These are phyloP conservation scores for Daktulosphaira vitifoliae DNA, from an alignment of 1,140 invertebrate genomes.

Conservation along the genomic window DNA sequence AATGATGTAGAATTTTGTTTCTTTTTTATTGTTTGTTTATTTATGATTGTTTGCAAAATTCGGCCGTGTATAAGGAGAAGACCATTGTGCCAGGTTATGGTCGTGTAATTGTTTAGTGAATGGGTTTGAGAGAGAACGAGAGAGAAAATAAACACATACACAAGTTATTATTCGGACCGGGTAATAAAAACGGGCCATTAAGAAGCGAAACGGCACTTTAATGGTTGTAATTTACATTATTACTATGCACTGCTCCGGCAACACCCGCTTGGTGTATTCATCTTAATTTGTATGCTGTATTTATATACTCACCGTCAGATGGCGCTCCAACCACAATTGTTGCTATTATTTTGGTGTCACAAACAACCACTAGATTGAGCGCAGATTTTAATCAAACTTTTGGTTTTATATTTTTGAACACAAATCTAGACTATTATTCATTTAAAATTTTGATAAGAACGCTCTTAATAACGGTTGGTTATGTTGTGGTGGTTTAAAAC, in stretches of 20 bases:
- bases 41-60: slow-evolving; percentile 21
- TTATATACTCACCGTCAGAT: slow-evolving; percentile 4
- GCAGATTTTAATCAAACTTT: too few relatives aligned
- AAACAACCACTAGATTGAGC: too few relatives aligned
- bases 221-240: slow-evolving; percentile 33
- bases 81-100: slow-evolving; percentile 29
- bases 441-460: too few relatives aligned
- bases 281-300: not conserved
- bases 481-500: too few relatives aligned
- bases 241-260: not conserved
- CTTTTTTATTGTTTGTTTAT: not conserved
- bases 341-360: too few relatives aligned
- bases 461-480: too few relatives aligned
- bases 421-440: too few relatives aligned
- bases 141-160: not conserved
- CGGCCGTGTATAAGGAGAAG: not conserved
- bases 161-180: slow-evolving; percentile 30
- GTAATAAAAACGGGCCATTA: slow-evolving; percentile 34
- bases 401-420: too few relatives aligned
- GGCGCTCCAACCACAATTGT: not conserved
- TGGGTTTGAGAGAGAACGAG: slow-evolving; percentile 6
- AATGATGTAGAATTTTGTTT: too few relatives aligned
- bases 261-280: not conserved
- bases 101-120: not conserved
- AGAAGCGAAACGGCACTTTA: slow-evolving; percentile 31